Evolutionary conservation across 2,888 invertebrate genomes (phyloP), one percentile per base, ranked within the genome.

Genomic region (Drosophila anomalipes): DNA sequence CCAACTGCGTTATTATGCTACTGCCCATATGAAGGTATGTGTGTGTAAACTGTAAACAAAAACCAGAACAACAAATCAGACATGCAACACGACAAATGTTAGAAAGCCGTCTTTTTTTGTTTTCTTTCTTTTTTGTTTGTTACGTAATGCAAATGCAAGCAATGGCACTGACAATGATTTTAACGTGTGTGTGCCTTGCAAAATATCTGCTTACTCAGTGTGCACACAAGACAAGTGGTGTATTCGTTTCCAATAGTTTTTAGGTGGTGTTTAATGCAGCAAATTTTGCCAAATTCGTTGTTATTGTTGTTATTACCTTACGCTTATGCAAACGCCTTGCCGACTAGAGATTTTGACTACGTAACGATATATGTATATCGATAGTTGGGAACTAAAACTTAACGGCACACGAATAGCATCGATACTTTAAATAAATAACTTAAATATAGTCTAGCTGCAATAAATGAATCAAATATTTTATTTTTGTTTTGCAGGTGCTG

Each of bases 1-100:
- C 94, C 70, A 96, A 91, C 80, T 95, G 79, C 56, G 83, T 74
- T 64, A 92, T 78, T 64, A 91, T 70, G 77, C 89, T 86, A 85
- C 84, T 86, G 90, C 93, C 93, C 91, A 91, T 91, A 79, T 74
- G 76, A 58, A 58, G 30, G 16, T 84, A 68, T 62, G 64, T 77
- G 68, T 66, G 60, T 68, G 79, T 77, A 70, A 70, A 77, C 82
- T 86, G 77, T 58, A 79, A 81, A 79, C 76, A 81, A 79, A 79
- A 53, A 47, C 26, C 56, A 57, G 19, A 41, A 53, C 47, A 73
- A 77, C 26, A 56, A 54, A 72, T 79, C 72, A 79, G 60, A 28
- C 41, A 58, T 32, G 22, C 2, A 14, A 39, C 26, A 39, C 28
- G 39, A 39, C 28, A 28, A 57, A 35, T 57, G 19, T 57, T 39